Base-by-base conservation (phyloP, 2,888 invertebrate species). In the Thymelicus sylvestris region DNA sequence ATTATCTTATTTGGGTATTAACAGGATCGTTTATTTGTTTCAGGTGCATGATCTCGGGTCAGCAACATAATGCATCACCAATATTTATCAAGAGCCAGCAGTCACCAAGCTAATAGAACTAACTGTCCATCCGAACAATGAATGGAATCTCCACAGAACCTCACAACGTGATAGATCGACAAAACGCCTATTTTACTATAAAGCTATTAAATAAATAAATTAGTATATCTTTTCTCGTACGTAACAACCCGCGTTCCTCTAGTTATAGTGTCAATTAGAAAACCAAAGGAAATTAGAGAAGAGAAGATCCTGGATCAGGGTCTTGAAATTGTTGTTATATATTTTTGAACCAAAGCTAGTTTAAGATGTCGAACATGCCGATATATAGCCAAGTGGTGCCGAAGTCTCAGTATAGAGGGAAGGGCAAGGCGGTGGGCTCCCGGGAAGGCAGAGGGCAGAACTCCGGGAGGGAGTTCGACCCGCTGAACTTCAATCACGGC, bases 401-500 rank as follows among this genome's bases (percentile, higher is more conserved):
- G 5, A 93, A 93, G 77, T 91, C 91, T 0, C 92, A 93, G 68
- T 90, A 88, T 64, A 78, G 85, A 39, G 73, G 84, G 52, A 81
- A 90, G 81, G 78, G 77, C 44, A 73, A 78, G 69, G 77, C 79
- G 15, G 68, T 64, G 19, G 39, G 57, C 74, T 76, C 82, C 15
- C 76, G 82, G 31, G 81, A 82, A 48, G 7, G 74, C 67, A 77
- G 81, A 67, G 74, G 81, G 55, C 84, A 66, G 62, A 86, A 83
- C 31, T 72, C 86, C 10, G 76, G 83, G 0, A 95, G 95, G 73
- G 81, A 96, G 90, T 85, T 97, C 80, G 93, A 96, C 92, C 88
- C 97, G 78, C 83, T 97, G 92, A 79, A 97, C 93, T 80, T 95
- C 91, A 81, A 96, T 89, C 89, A 91, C 78, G 93, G 93, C 1